phyloP scores from a whole-genome alignment of 2,888 invertebrate species.

The Chrysopilus asiliformis region DNA sequence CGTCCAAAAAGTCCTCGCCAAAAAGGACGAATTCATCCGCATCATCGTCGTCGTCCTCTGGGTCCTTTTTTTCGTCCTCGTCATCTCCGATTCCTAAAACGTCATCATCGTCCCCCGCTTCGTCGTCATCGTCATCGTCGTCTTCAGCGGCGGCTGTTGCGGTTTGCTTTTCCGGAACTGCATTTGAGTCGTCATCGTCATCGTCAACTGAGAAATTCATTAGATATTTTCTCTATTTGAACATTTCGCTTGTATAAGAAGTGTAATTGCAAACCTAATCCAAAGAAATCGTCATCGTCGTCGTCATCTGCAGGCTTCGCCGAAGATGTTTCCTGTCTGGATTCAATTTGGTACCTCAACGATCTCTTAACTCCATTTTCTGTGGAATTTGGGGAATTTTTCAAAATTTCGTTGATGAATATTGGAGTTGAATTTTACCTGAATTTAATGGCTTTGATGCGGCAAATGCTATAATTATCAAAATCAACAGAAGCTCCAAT shows the following conservation, averaged over 20 bases:
- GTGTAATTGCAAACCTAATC: neutral
- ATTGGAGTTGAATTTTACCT: too few relatives aligned
- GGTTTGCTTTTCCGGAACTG: neutral
- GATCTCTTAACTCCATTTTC: too few relatives aligned
- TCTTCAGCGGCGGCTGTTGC: neutral
- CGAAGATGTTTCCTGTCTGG: neutral
- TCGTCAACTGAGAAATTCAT: constrained; percentile 3
- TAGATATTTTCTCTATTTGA: neutral
- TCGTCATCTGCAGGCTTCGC: constrained; percentile 3
- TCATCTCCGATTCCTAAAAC: constrained; percentile 2
- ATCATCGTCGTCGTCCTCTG: constrained; percentile 3
- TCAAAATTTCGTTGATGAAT: too few relatives aligned
- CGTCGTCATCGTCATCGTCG: constrained; percentile 3
- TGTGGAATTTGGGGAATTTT: too few relatives aligned
- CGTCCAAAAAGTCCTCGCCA: constrained; percentile 3
- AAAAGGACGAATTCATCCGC: constrained; percentile 1
- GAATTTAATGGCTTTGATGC: constrained; percentile 5
- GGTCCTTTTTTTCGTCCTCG: constrained; percentile 1
- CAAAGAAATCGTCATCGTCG: constrained; percentile 6
- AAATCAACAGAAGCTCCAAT: constrained; percentile 6
- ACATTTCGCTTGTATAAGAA: too few relatives aligned
- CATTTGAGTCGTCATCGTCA: constrained; percentile 1
- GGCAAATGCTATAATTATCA: constrained; percentile 8
- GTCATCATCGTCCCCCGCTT: constrained; percentile 4
- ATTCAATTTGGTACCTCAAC: too few relatives aligned